Percentiles rank a stretch among this genome's conserved stretches.
Evolutionary conservation across 2,113 vertebrate genomes (phyloP).

Genomic region (Hymenochirus boettgeri): DNA sequence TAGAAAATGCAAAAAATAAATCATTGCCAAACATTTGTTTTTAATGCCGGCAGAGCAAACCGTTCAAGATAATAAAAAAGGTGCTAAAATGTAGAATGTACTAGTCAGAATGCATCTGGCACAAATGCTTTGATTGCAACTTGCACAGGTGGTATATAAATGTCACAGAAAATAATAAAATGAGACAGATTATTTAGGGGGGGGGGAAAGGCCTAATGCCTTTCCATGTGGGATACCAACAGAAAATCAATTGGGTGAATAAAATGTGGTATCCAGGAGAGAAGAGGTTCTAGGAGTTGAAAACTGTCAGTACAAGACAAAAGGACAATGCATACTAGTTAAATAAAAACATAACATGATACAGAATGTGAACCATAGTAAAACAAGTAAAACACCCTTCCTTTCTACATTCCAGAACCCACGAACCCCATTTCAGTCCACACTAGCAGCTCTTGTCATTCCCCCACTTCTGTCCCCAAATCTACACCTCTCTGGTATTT

Average conservation of each 20-base stretch:
- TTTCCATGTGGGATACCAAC: not conserved
- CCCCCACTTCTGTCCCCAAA: too few species aligned
- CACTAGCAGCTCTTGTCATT: too few species aligned
- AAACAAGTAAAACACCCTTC: too few species aligned
- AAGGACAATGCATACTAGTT: too few species aligned
- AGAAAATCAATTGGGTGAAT: not conserved
- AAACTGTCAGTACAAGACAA: too few species aligned
- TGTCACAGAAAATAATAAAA: constrained; percentile 3
- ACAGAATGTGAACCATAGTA: too few species aligned
- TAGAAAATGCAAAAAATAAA: not conserved
- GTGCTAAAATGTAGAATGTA: not conserved
- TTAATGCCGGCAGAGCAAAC: not conserved
- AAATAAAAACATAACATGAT: too few species aligned
- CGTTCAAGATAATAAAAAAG: not conserved
- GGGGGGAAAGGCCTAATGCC: not conserved
- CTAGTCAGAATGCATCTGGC: not conserved
- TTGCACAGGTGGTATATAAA: not conserved
- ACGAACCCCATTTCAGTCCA: too few species aligned
- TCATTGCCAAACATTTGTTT: not conserved
- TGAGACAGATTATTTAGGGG: not conserved
- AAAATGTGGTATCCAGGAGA: not conserved
- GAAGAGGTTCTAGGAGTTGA: not conserved
- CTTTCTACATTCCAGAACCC: too few species aligned
- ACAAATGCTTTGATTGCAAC: not conserved
- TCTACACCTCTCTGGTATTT: too few species aligned